These are phyloP conservation scores for Alsophila aescularia DNA, from an alignment of 2,888 invertebrate genomes.

Conservation along the genomic window DNA sequence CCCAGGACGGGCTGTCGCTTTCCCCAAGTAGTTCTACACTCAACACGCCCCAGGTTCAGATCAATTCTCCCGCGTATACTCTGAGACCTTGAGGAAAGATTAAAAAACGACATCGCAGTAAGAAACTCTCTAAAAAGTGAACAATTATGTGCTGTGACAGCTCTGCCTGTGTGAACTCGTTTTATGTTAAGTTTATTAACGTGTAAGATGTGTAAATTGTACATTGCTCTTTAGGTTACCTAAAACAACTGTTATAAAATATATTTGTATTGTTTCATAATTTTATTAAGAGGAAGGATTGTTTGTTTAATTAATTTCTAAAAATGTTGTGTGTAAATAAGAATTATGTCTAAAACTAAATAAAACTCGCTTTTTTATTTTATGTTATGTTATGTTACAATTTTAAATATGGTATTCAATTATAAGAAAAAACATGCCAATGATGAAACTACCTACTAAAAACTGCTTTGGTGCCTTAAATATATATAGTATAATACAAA, in stretches of 20 bases:
- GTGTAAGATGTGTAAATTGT: constrained; percentile 28
- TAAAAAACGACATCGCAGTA: constrained; percentile 37
- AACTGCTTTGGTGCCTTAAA: constrained; percentile 46
- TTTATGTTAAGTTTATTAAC: background rate
- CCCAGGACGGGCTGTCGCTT: constrained; percentile 60
- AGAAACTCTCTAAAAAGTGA: constrained; percentile 1
- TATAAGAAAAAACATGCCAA: background rate
- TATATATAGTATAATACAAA: constrained; percentile 25
- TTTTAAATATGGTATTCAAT: background rate
- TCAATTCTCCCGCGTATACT: constrained; percentile 64
- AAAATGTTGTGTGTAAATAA: background rate
- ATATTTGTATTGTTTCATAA: constrained; percentile 37
- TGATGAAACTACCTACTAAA: background rate
- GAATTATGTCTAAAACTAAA: background rate
- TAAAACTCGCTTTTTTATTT: background rate
- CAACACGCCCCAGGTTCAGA: constrained; percentile 72
- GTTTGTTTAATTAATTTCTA: constrained; percentile 4
- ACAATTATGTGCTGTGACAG: background rate
- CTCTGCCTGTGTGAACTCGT: constrained; percentile 14
- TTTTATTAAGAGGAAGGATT: constrained; percentile 26
- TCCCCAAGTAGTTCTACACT: constrained; percentile 59
- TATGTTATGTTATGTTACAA: background rate
- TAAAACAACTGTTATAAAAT: constrained; percentile 9
- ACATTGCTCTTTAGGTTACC: constrained; percentile 16
- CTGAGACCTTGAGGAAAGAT: constrained; percentile 57